phyloP scores from a whole-genome alignment of 2,797 vertebrate species.

The Cyprinodon diabolis region DNA sequence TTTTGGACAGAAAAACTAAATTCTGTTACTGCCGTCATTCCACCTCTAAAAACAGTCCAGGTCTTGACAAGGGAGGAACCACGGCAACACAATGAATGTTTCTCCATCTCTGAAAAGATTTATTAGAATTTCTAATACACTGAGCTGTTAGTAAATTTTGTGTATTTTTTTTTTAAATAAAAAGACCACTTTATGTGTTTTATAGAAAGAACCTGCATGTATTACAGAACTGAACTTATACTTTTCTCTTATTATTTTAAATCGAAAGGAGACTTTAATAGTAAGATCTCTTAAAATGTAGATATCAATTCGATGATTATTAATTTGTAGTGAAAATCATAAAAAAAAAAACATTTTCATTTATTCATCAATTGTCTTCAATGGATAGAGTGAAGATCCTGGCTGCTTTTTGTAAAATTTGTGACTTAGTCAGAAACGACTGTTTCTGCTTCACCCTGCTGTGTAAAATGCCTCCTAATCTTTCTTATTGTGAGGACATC shows the following conservation, averaged over 20 bases:
- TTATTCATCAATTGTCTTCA: too few species aligned
- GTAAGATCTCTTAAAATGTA: not conserved
- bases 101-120: conserved; percentile 21
- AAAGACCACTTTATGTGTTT: conserved; percentile 3
- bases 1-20: conserved; percentile 16
- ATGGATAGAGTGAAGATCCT: too few species aligned
- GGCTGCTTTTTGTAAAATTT: too few species aligned
- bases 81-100: conserved; percentile 13
- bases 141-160: conserved; percentile 14
- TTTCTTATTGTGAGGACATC: too few species aligned
- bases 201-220: conserved; percentile 9
- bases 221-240: conserved; percentile 5
- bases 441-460: too few species aligned
- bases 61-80: conserved; percentile 17
- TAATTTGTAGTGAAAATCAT: too few species aligned
- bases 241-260: conserved; percentile 11
- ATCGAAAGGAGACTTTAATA: conserved; percentile 1
- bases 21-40: conserved; percentile 23
- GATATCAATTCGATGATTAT: not conserved
- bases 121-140: not conserved
- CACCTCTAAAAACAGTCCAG: conserved; percentile 34
- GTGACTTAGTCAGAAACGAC: too few species aligned
- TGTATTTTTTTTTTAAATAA: conserved; percentile 3
- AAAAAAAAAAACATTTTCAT: too few species aligned
- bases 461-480: too few species aligned